Percentiles rank a stretch among this genome's conserved stretches.
Conservation (phyloP, 1,140 invertebrate genomes). For the Bathynomus jamesi region DNA sequence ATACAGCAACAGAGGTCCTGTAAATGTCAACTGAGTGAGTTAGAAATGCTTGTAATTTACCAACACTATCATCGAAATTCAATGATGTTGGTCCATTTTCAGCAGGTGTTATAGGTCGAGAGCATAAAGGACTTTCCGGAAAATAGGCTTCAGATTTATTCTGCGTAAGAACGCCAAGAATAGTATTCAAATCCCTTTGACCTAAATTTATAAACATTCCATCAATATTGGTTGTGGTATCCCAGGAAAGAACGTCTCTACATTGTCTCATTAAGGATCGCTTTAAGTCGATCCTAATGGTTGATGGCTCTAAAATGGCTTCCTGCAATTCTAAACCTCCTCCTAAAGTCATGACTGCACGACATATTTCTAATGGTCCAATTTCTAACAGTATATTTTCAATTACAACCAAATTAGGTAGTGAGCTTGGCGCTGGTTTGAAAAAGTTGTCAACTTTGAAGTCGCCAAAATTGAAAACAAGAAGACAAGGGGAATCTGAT, state of each 20-base stretch:
- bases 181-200: slow-evolving; percentile 60
- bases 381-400: slow-evolving; percentile 64
- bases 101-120: slow-evolving; percentile 35
- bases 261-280: slow-evolving; percentile 49
- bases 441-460: slow-evolving; percentile 71
- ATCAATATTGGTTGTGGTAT: slow-evolving; percentile 60
- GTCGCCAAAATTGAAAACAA: slow-evolving; percentile 67
- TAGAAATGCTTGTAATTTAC: slow-evolving; percentile 65
- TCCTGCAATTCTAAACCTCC: slow-evolving; percentile 63
- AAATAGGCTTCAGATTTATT: slow-evolving; percentile 51
- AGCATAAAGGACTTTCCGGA: slow-evolving; percentile 38
- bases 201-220: slow-evolving; percentile 58
- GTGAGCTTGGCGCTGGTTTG: slow-evolving; percentile 48
- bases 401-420: slow-evolving; percentile 43
- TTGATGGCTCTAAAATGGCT: slow-evolving; percentile 65
- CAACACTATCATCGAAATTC: slow-evolving; percentile 54
- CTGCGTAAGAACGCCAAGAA: slow-evolving; percentile 60
- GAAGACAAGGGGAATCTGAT: slow-evolving; percentile 66
- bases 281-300: slow-evolving; percentile 63
- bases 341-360: slow-evolving; percentile 62
- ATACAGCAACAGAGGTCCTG: slow-evolving; percentile 52
- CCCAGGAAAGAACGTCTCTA: slow-evolving; percentile 48
- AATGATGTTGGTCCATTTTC: slow-evolving; percentile 36
- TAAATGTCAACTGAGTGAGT: slow-evolving; percentile 56
- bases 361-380: slow-evolving; percentile 57